Evolutionary conservation across 2,113 vertebrate species (phyloP).

Genomic region (Phalacrocorax pelagicus): DNA sequence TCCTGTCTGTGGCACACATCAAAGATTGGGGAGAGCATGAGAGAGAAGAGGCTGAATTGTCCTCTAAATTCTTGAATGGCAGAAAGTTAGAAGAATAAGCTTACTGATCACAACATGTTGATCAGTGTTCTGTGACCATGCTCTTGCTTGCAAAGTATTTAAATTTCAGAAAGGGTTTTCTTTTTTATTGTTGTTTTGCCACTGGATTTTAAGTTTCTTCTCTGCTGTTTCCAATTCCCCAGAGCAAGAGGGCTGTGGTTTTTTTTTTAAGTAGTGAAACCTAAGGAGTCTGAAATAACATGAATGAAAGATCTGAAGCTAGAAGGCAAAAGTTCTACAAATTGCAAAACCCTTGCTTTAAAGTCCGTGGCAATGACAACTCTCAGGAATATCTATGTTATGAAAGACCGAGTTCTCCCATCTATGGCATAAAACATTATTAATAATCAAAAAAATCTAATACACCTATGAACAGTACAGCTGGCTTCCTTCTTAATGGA

Average conservation of each 20-base stretch:
- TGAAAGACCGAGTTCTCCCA: neutral
- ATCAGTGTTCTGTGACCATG: neutral
- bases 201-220: neutral
- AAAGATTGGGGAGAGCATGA: rapidly evolving
- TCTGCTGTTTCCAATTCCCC: neutral
- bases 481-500: constrained; percentile 40
- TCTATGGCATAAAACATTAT: neutral
- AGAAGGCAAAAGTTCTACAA: neutral
- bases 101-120: neutral
- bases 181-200: neutral
- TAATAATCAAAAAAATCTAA: neutral
- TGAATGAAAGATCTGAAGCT: neutral
- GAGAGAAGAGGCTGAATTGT: neutral
- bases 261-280: neutral
- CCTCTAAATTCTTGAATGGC: neutral
- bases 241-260: neutral
- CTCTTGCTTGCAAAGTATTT: neutral
- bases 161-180: neutral
- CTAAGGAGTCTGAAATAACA: neutral
- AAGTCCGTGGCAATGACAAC: neutral
- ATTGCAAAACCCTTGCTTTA: neutral
- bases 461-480: constrained; percentile 3
- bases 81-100: neutral
- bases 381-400: neutral
- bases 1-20: neutral